Evolutionary conservation across 2,888 invertebrate genomes (phyloP), one percentile per base, ranked within the genome.

Genomic region (Cerastoderma edule): DNA sequence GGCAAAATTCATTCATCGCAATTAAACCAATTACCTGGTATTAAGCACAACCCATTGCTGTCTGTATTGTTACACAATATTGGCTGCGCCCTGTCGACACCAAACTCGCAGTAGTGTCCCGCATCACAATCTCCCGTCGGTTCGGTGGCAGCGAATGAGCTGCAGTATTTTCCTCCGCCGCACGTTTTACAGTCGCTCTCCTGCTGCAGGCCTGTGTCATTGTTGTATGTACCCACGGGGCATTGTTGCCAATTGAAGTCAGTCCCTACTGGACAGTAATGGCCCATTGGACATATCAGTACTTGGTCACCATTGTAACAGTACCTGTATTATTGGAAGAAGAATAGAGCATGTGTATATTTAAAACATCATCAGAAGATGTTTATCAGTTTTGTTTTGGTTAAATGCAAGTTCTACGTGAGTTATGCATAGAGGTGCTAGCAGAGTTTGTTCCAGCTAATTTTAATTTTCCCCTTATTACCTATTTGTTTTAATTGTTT

Each of bases 61-160:
- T 81, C 81, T 8, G 75, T 75, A 44, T 65, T 74, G 48, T 73
- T 78, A 69, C 81, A 81, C 16, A 75, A 65, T 16, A 69, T 53
- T 0, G 91, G 91, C 32, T 80, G 66, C 0, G 87, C 65, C 53
- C 90, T 69, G 74, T 91, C 90, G 64, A 91, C 83, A 27, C 92
- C 91, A 73, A 85, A 91, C 71, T 89, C 88, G 81, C 92, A 92
- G 85, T 86, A 92, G 65, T 90, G 88, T 6, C 91, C 91, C 2
- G 84, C 84, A 39, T 83, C 85, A 83, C 92, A 92, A 44, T 71
- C 77, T 0, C 85, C 91, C 6, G 85, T 78, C 0, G 89, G 86
- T 6, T 71, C 67, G 2, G 77, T 80, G 24, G 76, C 78, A 0
- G 83, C 87, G 28, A 72, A 83, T 28, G 75, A 33, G 54, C 88